A percentile compares a stretch with the other conserved stretches of the same genome.
Conservation (phyloP, 2,113 vertebrate genomes). For the Anoura caudifer region DNA sequence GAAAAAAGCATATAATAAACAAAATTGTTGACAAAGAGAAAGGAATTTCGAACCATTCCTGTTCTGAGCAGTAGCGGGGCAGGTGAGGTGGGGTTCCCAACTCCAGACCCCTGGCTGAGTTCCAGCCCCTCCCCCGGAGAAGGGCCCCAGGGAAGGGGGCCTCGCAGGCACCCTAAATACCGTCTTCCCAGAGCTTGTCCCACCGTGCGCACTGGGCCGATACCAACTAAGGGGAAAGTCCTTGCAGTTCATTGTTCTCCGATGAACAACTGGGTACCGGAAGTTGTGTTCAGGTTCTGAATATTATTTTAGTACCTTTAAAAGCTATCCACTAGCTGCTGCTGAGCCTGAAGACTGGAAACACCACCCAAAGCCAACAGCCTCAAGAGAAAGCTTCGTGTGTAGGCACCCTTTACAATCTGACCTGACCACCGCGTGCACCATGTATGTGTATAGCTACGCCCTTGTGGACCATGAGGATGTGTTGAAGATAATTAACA, state of each 20-base stretch:
- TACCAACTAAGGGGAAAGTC: no score
- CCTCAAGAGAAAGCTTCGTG: not conserved
- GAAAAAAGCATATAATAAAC: not conserved
- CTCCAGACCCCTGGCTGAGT: no score
- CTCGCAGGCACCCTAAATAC: accelerated
- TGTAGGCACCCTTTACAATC: not conserved
- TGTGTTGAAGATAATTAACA: not conserved
- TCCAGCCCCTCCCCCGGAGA: not conserved
- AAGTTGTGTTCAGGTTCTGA: not conserved
- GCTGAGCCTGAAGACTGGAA: not conserved
- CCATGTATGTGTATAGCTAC: no score
- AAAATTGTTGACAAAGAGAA: not conserved
- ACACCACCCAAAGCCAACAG: not conserved
- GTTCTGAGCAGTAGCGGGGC: not conserved
- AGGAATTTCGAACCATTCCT: not conserved
- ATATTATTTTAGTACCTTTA: not conserved
- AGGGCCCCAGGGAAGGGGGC: accelerated
- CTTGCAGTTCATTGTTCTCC: not conserved
- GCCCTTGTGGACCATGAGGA: not conserved
- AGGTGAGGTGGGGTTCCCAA: not conserved
- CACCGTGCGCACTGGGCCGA: accelerated
- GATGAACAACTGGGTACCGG: not conserved
- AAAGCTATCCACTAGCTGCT: not conserved
- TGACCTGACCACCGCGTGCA: no score
- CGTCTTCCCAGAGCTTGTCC: no score